Evolutionary conservation across 2,113 vertebrate genomes (phyloP).

Genomic region (Tetrax tetrax): DNA sequence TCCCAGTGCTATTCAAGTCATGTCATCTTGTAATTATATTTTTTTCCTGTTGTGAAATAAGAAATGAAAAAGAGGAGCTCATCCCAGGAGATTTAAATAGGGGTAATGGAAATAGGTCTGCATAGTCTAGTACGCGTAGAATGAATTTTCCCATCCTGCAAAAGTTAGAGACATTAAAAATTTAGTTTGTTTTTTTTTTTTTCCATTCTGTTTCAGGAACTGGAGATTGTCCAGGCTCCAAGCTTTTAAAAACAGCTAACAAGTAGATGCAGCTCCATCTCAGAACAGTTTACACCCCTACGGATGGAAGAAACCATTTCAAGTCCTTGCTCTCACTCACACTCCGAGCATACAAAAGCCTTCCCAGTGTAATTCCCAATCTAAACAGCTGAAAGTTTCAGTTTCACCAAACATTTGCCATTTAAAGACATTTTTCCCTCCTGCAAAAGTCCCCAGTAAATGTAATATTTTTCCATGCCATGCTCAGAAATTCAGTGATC

Average conservation of each 20-base stretch:
- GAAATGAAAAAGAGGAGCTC: conserved; percentile 62
- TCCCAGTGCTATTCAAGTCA: conserved; percentile 55
- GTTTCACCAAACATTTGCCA: background rate
- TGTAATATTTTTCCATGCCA: background rate
- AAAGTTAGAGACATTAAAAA: background rate
- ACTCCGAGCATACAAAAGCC: background rate
- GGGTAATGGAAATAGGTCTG: conserved; percentile 36
- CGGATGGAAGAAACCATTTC: background rate
- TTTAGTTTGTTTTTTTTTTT: background rate
- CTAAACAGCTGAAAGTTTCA: background rate
- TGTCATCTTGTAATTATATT: conserved; percentile 56
- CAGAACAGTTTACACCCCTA: background rate
- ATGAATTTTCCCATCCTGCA: conserved; percentile 46
- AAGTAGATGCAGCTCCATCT: background rate
- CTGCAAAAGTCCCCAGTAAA: background rate
- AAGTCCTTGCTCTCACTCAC: background rate
- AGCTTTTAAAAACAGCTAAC: background rate
- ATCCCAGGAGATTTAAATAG: conserved; percentile 55
- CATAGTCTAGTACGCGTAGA: conserved; percentile 39
- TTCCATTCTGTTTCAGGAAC: background rate
- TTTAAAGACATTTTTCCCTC: background rate
- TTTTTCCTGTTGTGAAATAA: conserved; percentile 66
- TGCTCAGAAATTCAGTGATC: background rate
- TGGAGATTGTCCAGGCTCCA: background rate
- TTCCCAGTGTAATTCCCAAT: background rate